These are phyloP conservation scores for Leucophenga maculata DNA, from an alignment of 2,888 invertebrate species.

Conservation along the genomic window DNA sequence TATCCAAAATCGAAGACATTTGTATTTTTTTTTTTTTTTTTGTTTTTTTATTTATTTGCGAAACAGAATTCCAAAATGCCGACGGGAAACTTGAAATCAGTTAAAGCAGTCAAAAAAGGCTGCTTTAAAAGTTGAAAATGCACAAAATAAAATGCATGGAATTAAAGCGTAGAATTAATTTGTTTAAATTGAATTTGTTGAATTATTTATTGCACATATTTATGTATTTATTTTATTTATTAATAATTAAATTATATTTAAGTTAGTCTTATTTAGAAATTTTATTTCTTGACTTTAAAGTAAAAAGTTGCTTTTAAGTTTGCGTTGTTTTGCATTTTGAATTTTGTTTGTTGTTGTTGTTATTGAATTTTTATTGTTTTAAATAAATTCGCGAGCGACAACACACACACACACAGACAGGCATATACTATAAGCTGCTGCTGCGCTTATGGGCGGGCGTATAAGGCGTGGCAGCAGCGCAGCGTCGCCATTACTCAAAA, in stretches of 20 bases:
- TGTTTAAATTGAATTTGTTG: background rate
- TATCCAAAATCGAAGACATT: constrained; percentile 8
- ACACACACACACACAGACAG: constrained; percentile 48
- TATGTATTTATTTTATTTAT: constrained; percentile 23
- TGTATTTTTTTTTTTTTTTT: too few relatives aligned
- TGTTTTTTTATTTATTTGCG: background rate
- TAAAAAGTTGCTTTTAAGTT: background rate
- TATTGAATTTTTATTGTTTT: constrained; percentile 19
- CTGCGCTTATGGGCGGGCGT: constrained; percentile 9
- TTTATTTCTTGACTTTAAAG: constrained; percentile 7
- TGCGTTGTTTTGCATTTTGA: background rate
- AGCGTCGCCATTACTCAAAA: too few relatives aligned
- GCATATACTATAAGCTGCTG: background rate
- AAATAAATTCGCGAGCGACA: background rate
- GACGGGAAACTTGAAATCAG: background rate
- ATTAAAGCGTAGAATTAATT: too few relatives aligned
- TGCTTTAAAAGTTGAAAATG: too few relatives aligned
- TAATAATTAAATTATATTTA: too few relatives aligned
- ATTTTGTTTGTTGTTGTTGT: constrained; percentile 10
- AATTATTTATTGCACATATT: constrained; percentile 38
- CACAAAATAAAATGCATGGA: too few relatives aligned
- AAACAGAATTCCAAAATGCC: constrained; percentile 22
- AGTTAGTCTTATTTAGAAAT: too few relatives aligned
- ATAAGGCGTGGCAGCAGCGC: too few relatives aligned
- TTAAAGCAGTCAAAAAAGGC: too few relatives aligned